A percentile compares a stretch with the other conserved stretches of the same genome.
Conservation (phyloP, 2,888 invertebrate species). For the Atherix ibis region DNA sequence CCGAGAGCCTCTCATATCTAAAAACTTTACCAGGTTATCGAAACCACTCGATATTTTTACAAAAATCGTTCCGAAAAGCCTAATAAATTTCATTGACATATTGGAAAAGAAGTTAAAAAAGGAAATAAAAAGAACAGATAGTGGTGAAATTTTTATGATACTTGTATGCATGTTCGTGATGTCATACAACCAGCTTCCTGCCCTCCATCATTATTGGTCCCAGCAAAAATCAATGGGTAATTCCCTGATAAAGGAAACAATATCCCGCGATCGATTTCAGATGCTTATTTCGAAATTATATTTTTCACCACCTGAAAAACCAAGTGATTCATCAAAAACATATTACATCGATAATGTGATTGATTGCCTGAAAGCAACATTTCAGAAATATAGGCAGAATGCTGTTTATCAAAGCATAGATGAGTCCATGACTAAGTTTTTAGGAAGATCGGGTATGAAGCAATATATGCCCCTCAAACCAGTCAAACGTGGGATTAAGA, state of each 20-base stretch:
- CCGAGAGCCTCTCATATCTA: too few relatives aligned
- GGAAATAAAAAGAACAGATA: not conserved
- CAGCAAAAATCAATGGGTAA: not conserved
- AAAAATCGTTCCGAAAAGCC: too few relatives aligned
- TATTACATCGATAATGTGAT: not conserved
- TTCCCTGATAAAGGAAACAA: not conserved
- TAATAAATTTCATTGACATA: too few relatives aligned
- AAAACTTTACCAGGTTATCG: too few relatives aligned
- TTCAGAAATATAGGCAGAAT: not conserved
- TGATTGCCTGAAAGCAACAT: constrained; percentile 2
- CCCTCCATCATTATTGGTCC: not conserved
- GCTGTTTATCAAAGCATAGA: constrained; percentile 4
- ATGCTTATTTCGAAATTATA: too few relatives aligned
- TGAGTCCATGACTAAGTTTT: constrained; percentile 5
- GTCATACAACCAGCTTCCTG: not conserved
- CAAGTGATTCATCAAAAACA: not conserved
- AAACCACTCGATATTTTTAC: too few relatives aligned
- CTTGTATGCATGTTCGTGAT: not conserved
- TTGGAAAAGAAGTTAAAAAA: too few relatives aligned
- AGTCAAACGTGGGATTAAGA: constrained; percentile 5
- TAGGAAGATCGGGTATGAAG: constrained; percentile 2
- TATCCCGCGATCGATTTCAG: not conserved
- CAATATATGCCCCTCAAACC: constrained; percentile 5
- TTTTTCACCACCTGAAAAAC: too few relatives aligned
- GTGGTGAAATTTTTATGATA: not conserved